These are phyloP conservation scores for Erebia epiphron DNA, from an alignment of 2,888 invertebrate species.

Conservation along the genomic window DNA sequence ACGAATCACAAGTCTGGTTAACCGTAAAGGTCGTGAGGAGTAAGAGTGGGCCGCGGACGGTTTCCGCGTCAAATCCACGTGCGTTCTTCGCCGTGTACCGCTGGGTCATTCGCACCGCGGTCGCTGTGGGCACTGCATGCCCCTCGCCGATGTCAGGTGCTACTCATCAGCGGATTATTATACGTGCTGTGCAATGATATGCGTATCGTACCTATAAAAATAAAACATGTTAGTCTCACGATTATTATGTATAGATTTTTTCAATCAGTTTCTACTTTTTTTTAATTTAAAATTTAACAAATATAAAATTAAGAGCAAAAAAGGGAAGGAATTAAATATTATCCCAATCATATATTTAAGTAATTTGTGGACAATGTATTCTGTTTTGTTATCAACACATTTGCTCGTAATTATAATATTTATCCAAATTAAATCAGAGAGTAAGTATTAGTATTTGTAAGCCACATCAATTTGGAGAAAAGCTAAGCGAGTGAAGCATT, in stretches of 20 bases:
- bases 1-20: conserved; percentile 14
- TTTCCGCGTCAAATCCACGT: conserved; percentile 66
- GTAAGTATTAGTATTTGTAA: background rate
- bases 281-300: background rate
- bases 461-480: conserved; percentile 24
- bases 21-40: conserved; percentile 73
- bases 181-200: conserved; percentile 79
- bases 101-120: conserved; percentile 49
- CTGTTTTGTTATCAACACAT: background rate
- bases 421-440: background rate
- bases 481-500: conserved; percentile 32
- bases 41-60: conserved; percentile 51
- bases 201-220: conserved; percentile 70
- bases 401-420: background rate
- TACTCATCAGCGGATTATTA: conserved; percentile 70
- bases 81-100: conserved; percentile 51
- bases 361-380: background rate
- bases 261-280: background rate
- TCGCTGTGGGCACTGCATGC: conserved; percentile 57
- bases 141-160: conserved; percentile 71
- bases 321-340: background rate
- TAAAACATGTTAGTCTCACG: conserved; percentile 7
- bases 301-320: background rate
- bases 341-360: background rate
- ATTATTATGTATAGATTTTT: background rate